Base-by-base conservation (phyloP, 2,888 invertebrate genomes). In the Meliscaeva auricollis region DNA sequence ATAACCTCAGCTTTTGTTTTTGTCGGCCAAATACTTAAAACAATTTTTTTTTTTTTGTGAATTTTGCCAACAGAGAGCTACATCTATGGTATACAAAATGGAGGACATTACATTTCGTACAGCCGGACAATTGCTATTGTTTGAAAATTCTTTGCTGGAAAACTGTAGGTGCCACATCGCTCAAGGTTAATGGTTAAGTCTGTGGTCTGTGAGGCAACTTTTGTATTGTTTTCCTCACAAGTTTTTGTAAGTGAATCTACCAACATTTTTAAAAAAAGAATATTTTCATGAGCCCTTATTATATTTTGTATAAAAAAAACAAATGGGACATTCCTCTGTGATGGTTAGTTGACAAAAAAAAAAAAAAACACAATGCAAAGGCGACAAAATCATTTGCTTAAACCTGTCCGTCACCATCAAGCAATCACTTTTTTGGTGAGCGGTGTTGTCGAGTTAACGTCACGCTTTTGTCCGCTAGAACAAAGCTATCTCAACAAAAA, bases 391-490 rank as follows among this genome's bases (percentile, higher is more conserved):
- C 69, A 73, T 74, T 78, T 70, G 74, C 78, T 80, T 54, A 62
- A 80, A 56, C 80, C 75, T 74, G 78, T 83, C 83, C 78, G 44
- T 78, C 78, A 74, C 64, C 74, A 17, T 58, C 58, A 52, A 83
- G 58, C 68, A 78, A 83, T 83, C 83, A 64, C 56, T 74, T 74
- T 38, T 74, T 69, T 70, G 56, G 78, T 50, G 50, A 83, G 52
- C 26, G 48, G 78, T 78, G 69, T 83, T 78, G 83, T 78, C 74
- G 30, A 83, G 83, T 83, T 78, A 83, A 83, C 83, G 78, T 62
- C 83, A 66, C 44, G 69, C 83, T 58, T 58, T 74, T 74, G 69
- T 69, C 50, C 52, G 22, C 35, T 64, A 38, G 64, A 30, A 83
- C 69, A 78, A 70, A 78, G 74, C 78, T 58, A 74, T 56, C 69